phyloP scores from a whole-genome alignment of 2,797 vertebrate genomes.

The Syngnathus acus region DNA sequence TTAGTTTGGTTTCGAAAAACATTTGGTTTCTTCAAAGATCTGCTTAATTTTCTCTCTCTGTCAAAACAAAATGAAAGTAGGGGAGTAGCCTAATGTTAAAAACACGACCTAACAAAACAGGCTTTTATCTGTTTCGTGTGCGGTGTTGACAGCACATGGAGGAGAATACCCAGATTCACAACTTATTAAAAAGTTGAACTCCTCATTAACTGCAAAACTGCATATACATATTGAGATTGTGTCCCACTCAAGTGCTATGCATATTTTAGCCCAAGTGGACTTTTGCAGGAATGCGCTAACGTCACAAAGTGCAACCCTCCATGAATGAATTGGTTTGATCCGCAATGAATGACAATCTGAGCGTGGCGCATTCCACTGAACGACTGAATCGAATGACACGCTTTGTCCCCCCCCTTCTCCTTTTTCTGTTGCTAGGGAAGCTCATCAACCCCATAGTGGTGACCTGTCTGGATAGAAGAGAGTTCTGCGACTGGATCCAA shows the following conservation, averaged over 20 bases:
- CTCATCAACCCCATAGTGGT: conserved; percentile 79
- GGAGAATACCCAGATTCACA: not conserved
- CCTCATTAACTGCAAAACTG: not conserved
- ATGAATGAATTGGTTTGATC: conserved; percentile 61
- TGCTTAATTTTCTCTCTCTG: too few relatives aligned
- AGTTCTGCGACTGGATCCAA: conserved; percentile 75
- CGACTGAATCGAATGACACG: conserved; percentile 47
- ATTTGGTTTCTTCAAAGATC: too few relatives aligned
- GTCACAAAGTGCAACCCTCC: conserved; percentile 48
- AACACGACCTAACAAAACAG: not conserved
- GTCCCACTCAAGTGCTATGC: conserved; percentile 31
- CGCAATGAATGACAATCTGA: conserved; percentile 52
- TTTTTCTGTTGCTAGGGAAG: conserved; percentile 65
- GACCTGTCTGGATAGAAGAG: conserved; percentile 64
- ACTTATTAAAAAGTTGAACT: not conserved
- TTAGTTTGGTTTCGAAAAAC: too few relatives aligned
- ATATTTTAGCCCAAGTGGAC: conserved; percentile 29
- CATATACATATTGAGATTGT: not conserved
- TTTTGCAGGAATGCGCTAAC: conserved; percentile 29
- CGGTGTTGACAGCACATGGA: not conserved
- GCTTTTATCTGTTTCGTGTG: not conserved
- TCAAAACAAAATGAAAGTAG: not conserved
- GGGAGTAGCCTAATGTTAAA: not conserved
- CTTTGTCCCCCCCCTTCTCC: conserved; percentile 38
- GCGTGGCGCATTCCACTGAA: conserved; percentile 60